Evolutionary conservation across 2,888 invertebrate genomes (phyloP).

Genomic region (Lapara coniferarum): DNA sequence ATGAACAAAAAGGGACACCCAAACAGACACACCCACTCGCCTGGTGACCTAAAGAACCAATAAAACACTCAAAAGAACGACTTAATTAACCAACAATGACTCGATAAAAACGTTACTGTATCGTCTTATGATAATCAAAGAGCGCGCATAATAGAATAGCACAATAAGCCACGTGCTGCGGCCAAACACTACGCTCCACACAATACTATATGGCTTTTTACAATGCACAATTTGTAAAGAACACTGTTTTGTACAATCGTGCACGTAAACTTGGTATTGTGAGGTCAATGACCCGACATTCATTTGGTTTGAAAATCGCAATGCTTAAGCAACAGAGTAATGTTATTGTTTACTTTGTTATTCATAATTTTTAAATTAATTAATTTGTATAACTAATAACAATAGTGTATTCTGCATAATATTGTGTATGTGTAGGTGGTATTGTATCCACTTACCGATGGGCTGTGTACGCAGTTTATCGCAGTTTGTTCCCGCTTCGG

Average conservation of each 20-base stretch:
- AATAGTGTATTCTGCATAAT: too few species aligned
- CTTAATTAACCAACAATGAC: constrained; percentile 73
- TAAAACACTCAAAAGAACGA: constrained; percentile 56
- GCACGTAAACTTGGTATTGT: constrained; percentile 53
- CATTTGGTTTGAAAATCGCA: constrained; percentile 10
- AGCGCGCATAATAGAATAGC: constrained; percentile 53
- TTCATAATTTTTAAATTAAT: background rate
- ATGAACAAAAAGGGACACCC: constrained; percentile 30
- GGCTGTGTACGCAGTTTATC: too few species aligned
- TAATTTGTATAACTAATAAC: background rate
- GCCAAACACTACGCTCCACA: constrained; percentile 29
- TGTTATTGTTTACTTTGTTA: background rate
- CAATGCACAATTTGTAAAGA: constrained; percentile 67
- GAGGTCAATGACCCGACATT: constrained; percentile 63
- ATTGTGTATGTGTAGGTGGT: too few species aligned
- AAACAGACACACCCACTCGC: constrained; percentile 63
- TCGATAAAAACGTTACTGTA: constrained; percentile 63
- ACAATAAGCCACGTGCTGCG: constrained; percentile 51
- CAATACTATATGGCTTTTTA: constrained; percentile 63
- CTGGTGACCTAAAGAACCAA: constrained; percentile 66
- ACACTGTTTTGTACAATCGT: constrained; percentile 58
- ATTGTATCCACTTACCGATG: too few species aligned
- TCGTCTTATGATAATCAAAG: constrained; percentile 63
- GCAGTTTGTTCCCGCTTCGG: too few species aligned
- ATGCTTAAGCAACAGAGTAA: constrained; percentile 5